A percentile compares a stretch with the other conserved stretches of the same genome.
These are phyloP conservation scores for Morbakka virulenta DNA, from an alignment of 30 jellyfish, hydroid and myxozoan species.

Conservation along the genomic window DNA sequence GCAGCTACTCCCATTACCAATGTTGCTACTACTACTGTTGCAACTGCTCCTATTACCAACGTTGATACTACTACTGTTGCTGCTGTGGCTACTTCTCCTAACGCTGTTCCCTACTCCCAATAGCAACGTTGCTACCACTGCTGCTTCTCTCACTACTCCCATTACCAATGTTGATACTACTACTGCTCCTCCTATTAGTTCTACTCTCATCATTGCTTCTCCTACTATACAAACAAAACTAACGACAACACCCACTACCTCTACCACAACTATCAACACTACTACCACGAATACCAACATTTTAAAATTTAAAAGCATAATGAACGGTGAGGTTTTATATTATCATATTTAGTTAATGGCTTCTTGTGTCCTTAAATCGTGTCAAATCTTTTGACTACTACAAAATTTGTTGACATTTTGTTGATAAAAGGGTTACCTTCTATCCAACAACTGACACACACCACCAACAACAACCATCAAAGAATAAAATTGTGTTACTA, in stretches of 20 bases:
- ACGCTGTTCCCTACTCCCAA: not conserved
- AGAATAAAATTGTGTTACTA: too few species aligned
- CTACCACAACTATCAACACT: not conserved
- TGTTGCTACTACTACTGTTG: not conserved
- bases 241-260: not conserved
- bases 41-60: not conserved
- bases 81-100: not conserved
- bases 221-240: not conserved
- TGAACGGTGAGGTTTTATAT: too few species aligned
- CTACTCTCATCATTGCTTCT: not conserved
- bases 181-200: not conserved
- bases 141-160: not conserved
- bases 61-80: constrained; percentile 2
- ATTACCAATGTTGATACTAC: not conserved
- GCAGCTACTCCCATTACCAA: constrained; percentile 2
- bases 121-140: not conserved
- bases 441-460: too few species aligned
- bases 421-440: too few species aligned
- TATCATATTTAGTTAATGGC: too few species aligned
- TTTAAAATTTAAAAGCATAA: too few species aligned
- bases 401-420: too few species aligned
- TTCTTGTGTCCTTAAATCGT: too few species aligned
- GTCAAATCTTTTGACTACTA: too few species aligned
- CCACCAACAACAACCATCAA: too few species aligned
- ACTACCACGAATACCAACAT: too few species aligned